Conservation (phyloP, 1,140 invertebrate species). For the Drosophila bifasciata region DNA sequence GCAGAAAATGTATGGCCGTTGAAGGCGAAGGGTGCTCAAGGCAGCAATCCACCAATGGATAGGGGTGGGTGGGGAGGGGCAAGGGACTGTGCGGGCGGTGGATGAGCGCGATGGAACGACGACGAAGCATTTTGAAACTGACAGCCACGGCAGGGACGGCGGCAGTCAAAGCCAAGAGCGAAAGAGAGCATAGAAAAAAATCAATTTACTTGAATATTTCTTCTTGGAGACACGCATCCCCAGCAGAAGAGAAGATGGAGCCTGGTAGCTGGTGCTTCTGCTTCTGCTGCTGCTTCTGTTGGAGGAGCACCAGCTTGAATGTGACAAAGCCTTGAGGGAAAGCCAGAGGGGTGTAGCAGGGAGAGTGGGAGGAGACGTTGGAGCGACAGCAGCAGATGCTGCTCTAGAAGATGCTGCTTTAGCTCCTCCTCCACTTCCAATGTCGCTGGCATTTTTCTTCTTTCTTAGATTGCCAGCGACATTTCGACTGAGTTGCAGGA, state of each 20-base stretch:
- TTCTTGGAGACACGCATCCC: conserved; percentile 48
- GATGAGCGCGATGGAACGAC: conserved; percentile 33
- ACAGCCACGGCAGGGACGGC: conserved; percentile 45
- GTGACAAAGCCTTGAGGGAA: conserved; percentile 63
- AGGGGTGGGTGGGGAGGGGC: neutral
- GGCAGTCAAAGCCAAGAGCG: conserved; percentile 61
- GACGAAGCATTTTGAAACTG: conserved; percentile 64
- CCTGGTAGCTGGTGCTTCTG: conserved; percentile 1
- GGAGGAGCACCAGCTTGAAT: conserved; percentile 54
- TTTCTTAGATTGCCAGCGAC: conserved; percentile 75
- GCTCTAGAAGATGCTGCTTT: conserved; percentile 6
- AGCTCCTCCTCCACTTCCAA: conserved; percentile 18
- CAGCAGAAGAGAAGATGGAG: conserved; percentile 11
- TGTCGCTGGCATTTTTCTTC: conserved; percentile 75
- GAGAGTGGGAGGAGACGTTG: conserved; percentile 20
- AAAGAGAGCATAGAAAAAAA: conserved; percentile 55
- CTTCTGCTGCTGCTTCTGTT: no score
- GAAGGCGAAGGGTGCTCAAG: conserved; percentile 49
- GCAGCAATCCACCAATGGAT: conserved; percentile 1
- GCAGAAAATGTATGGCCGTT: conserved; percentile 60
- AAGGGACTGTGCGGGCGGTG: neutral
- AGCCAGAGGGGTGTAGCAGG: conserved; percentile 15
- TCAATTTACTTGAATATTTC: conserved; percentile 81
- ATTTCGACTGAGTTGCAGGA: conserved; percentile 77
- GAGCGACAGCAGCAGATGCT: conserved; percentile 79